Conservation (phyloP, 2,113 vertebrate genomes). For the Colius striatus region DNA sequence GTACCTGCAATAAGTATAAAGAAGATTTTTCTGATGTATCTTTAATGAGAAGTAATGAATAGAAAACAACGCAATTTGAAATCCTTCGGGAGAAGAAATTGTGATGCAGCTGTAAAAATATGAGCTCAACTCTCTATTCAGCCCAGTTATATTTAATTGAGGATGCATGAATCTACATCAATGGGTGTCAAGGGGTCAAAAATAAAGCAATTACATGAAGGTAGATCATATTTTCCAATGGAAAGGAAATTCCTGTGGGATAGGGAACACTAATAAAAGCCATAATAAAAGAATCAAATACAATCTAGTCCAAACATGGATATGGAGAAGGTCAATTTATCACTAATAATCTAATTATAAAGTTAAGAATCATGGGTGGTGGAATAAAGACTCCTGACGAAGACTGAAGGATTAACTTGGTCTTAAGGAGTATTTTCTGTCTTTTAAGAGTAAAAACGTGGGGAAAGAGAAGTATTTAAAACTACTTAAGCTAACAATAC, state of each 20-base stretch:
- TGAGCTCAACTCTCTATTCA: not conserved
- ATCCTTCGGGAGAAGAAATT: not conserved
- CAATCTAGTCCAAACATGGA: not conserved
- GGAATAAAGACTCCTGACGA: not conserved
- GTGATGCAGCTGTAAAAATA: not conserved
- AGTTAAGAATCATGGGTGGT: not conserved
- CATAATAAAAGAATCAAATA: not conserved
- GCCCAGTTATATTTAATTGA: not conserved
- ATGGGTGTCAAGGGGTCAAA: not conserved
- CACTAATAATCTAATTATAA: not conserved
- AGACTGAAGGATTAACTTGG: not conserved
- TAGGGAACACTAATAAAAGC: not conserved
- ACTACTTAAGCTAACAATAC: not conserved
- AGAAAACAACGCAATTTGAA: not conserved
- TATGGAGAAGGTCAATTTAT: not conserved
- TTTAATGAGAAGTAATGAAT: not conserved
- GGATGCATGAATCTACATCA: not conserved
- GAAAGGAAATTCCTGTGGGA: not conserved
- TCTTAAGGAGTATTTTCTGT: not conserved
- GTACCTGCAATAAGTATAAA: not conserved
- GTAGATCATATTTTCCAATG: not conserved
- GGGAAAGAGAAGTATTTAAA: not conserved
- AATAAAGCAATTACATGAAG: not conserved
- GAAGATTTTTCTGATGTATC: not conserved
- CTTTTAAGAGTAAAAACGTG: not conserved